Evolutionary conservation across 2,113 vertebrate genomes (phyloP), one percentile per base, ranked within the genome.

Genomic region (Platysteira castanea): DNA sequence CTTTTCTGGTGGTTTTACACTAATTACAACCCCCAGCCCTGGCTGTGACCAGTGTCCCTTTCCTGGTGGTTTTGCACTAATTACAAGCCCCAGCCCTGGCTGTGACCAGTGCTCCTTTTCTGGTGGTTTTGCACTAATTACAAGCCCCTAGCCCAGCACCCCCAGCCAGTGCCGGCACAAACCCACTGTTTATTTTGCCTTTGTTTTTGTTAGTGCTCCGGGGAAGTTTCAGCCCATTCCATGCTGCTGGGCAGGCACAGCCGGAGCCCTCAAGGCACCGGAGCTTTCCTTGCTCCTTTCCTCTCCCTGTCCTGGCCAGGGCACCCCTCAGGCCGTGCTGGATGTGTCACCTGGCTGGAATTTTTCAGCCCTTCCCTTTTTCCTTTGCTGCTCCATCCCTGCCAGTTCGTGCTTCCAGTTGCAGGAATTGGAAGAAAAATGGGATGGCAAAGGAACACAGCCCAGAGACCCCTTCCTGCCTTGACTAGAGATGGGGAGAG

Each of bases 401-500:
- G 22, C 33, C 13, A 39, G 39, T 16, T 69, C 22, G 6, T 1
- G 27, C 41, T 63, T 57, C 50, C 57, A 46, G n/a, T 2, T 23
- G 10, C 18, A 42, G 15, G 26, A 73, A 57, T 5, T 23, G 63
- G 39, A 35, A 59, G 13, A 9, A 61, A 86, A 91, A 56, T 3
- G 17, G 39, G 41, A 64, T 27, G 11, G 44, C 60, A 42, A 23
- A 82, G 52, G 24, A 78, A 13, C 49, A 53, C 27, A 57, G 7
- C 11, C 35, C 69, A 65, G 71, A 67, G 27, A 27, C 1, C 14
- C 61, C 31, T 21, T 37, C 41, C 50, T 42, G 76, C 67, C 76
- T 11, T 6, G 42, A 0, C 31, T 21, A 0, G 10, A 14, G 44
- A 57, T 8, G 11, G 19, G 22, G 21, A 35, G 17, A 22, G 4